Evolutionary conservation across 2,888 invertebrate genomes (phyloP).

Genomic region (Bombyx huttoni): DNA sequence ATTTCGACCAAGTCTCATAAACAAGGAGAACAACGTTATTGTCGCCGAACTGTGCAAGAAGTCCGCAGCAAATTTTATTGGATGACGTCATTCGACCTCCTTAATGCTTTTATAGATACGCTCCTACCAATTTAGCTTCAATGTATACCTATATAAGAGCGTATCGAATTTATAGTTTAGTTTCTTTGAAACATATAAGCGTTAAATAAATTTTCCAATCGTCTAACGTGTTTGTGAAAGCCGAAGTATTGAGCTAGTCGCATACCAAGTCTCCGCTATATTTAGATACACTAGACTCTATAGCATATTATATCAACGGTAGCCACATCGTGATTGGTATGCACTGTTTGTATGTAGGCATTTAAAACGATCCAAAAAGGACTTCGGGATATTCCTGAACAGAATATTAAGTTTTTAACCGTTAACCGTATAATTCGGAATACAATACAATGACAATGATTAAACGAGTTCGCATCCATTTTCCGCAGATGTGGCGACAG

Average conservation of each 20-base stretch:
- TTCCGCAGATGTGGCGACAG: conserved; percentile 81
- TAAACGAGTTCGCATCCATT: background rate
- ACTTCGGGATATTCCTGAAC: conserved; percentile 17
- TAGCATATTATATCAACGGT: too few species aligned
- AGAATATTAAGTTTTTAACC: conserved; percentile 15
- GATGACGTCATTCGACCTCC: background rate
- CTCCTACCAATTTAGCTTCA: background rate
- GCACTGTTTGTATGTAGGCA: conserved; percentile 25
- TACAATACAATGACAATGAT: too few species aligned
- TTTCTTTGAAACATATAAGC: too few species aligned
- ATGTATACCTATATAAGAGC: too few species aligned
- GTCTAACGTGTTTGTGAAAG: too few species aligned
- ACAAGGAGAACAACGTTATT: background rate
- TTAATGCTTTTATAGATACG: background rate
- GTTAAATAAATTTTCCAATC: too few species aligned
- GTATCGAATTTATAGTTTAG: too few species aligned
- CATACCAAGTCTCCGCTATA: conserved; percentile 45
- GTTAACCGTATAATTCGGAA: background rate
- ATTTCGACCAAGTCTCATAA: background rate
- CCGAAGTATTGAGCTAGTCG: conserved; percentile 7
- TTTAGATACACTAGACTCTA: conserved; percentile 29
- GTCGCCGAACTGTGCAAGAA: background rate
- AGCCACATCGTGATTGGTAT: conserved; percentile 10
- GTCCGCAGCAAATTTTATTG: background rate
- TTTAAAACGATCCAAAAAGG: conserved; percentile 17